These are phyloP conservation scores for Brachionus manjavacas DNA, from an alignment of 1,140 invertebrate genomes.

Conservation along the genomic window DNA sequence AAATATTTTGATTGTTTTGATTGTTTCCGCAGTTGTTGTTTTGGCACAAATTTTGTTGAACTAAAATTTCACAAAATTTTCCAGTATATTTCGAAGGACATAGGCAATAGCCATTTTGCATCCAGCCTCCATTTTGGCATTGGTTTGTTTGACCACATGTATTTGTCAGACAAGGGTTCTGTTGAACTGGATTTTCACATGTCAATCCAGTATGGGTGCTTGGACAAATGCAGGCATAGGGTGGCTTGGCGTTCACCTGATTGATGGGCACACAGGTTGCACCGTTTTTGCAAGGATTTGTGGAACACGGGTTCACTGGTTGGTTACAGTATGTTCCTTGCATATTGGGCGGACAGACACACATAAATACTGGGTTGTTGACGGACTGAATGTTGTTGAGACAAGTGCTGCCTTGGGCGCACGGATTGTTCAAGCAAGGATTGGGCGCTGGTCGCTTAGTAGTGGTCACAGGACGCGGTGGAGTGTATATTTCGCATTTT, in stretches of 20 bases:
- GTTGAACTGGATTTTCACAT: constrained; percentile 2
- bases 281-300: constrained; percentile 20
- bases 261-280: constrained; percentile 25
- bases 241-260: neutral
- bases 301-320: constrained; percentile 9
- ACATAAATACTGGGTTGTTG: constrained; percentile 21
- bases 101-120: constrained; percentile 2
- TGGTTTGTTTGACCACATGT: neutral
- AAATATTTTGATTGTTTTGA: neutral
- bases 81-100: constrained; percentile 29
- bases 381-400: constrained; percentile 52
- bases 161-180: neutral
- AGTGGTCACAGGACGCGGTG: neutral
- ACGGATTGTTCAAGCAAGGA: constrained; percentile 62
- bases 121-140: constrained; percentile 12
- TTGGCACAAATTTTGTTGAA: neutral
- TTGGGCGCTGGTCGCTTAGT: neutral
- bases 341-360: neutral
- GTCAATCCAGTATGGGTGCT: neutral
- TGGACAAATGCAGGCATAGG: constrained; percentile 63
- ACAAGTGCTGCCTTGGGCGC: constrained; percentile 89
- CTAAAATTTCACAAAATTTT: constrained; percentile 12
- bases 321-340: constrained; percentile 1
- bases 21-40: neutral
- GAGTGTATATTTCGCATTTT: constrained; percentile 61